Conservation (phyloP, 2,797 vertebrate species). For the Ctenochaetus hawaiiensis region DNA sequence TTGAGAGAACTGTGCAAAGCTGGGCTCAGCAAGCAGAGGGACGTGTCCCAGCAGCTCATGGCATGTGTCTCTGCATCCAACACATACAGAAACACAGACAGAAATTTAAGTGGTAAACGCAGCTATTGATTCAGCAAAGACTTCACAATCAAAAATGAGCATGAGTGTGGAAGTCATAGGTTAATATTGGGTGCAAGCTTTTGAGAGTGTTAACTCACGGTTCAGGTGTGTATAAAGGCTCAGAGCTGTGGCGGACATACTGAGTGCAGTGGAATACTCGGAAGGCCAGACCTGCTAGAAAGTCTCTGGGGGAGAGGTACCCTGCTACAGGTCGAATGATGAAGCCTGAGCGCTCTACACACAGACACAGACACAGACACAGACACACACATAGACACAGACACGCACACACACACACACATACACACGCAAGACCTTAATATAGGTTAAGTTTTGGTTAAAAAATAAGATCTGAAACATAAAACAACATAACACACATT, state of each 20-base stretch:
- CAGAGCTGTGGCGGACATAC: too few relatives aligned
- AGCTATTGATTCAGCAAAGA: not conserved
- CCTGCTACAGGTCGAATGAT: slow-evolving; percentile 94
- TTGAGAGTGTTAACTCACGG: too few relatives aligned
- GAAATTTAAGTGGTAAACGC: not conserved
- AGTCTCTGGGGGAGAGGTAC: slow-evolving; percentile 94
- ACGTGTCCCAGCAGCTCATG: slow-evolving; percentile 93
- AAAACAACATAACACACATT: too few relatives aligned
- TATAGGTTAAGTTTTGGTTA: too few relatives aligned
- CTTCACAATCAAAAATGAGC: not conserved
- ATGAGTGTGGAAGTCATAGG: not conserved
- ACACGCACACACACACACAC: slow-evolving; percentile 3
- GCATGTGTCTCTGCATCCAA: slow-evolving; percentile 88
- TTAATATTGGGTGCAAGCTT: not conserved
- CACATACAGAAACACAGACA: slow-evolving; percentile 39
- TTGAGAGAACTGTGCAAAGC: slow-evolving; percentile 94
- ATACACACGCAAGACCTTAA: too few relatives aligned
- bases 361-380: slow-evolving; percentile 34
- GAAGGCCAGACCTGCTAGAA: slow-evolving; percentile 94
- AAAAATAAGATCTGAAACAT: too few relatives aligned
- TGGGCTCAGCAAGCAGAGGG: slow-evolving; percentile 92
- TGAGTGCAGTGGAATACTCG: slow-evolving; percentile 97
- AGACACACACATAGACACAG: slow-evolving; percentile 28
- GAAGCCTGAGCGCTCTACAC: slow-evolving; percentile 91
- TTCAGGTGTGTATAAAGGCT: slow-evolving; percentile 94